Evolutionary conservation across 2,113 vertebrate species (phyloP).

Genomic region (Lucifuga dentata): DNA sequence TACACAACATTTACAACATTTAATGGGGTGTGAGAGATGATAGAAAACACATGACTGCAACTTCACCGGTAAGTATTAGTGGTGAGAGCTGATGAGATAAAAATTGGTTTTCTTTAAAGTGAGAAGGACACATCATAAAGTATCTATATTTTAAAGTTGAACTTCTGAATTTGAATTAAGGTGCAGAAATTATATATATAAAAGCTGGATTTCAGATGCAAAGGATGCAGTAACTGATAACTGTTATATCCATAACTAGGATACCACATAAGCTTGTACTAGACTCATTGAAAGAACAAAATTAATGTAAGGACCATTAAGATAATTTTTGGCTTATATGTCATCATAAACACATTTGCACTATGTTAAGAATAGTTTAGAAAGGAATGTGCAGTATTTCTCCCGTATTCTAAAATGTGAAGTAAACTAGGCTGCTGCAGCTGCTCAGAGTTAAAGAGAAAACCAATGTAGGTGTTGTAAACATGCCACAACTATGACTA

Average conservation of each 20-base stretch:
- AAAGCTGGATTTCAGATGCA: no score
- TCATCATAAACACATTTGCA: no score
- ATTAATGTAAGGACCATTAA: no score
- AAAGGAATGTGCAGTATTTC: background rate
- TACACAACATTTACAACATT: constrained; percentile 10
- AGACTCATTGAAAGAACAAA: no score
- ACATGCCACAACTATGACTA: background rate
- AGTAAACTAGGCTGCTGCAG: no score
- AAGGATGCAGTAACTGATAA: no score
- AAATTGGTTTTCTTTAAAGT: constrained; percentile 12
- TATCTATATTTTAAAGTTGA: no score
- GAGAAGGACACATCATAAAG: background rate
- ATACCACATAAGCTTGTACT: no score
- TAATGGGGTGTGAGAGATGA: constrained; percentile 38
- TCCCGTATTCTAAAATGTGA: no score
- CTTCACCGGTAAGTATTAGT: constrained; percentile 3
- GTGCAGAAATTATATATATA: background rate
- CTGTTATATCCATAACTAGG: no score
- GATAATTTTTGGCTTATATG: no score
- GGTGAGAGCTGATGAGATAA: background rate
- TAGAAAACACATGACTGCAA: constrained; percentile 19
- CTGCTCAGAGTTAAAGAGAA: background rate
- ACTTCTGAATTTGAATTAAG: background rate
- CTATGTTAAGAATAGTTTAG: background rate
- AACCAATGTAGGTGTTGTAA: background rate